Percentiles rank a stretch among this genome's conserved stretches.
These are phyloP conservation scores for Nesidiocoris tenuis DNA, from an alignment of 2,888 invertebrate genomes.

Conservation along the genomic window DNA sequence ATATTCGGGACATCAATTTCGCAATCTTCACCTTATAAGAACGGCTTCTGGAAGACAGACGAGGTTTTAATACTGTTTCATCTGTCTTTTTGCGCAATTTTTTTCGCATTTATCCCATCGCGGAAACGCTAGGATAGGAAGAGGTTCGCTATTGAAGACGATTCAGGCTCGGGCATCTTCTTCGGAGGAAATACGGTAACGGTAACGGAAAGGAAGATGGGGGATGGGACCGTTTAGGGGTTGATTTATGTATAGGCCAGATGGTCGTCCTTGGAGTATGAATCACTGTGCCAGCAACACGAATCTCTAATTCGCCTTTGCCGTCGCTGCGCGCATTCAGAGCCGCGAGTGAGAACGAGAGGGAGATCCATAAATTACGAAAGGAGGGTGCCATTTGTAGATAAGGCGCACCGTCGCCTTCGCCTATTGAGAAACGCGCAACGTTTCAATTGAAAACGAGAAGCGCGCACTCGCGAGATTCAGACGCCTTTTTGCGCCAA, in stretches of 20 bases:
- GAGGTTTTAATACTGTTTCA: neutral
- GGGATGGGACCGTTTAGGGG: constrained; percentile 2
- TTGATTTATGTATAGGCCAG: constrained; percentile 41
- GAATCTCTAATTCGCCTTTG: constrained; percentile 36
- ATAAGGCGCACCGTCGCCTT: constrained; percentile 12
- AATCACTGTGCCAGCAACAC: constrained; percentile 40
- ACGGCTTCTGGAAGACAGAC: neutral
- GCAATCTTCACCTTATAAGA: neutral
- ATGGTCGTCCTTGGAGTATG: constrained; percentile 40
- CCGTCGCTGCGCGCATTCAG: neutral
- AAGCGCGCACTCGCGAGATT: neutral
- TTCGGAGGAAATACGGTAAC: neutral
- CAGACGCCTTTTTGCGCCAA: neutral
- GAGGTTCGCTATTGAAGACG: neutral
- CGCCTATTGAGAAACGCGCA: constrained; percentile 40
- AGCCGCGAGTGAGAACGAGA: neutral
- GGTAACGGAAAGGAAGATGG: neutral
- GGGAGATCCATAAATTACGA: constrained; percentile 26
- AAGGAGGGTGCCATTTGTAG: constrained; percentile 26
- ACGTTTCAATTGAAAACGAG: constrained; percentile 26
- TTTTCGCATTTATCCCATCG: neutral
- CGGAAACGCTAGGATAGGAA: neutral
- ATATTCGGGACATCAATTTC: no score
- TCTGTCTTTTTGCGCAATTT: neutral
- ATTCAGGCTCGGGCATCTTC: neutral